Evolutionary conservation across 2,888 invertebrate species (phyloP).

Genomic region (Tetheella fluctuosa): DNA sequence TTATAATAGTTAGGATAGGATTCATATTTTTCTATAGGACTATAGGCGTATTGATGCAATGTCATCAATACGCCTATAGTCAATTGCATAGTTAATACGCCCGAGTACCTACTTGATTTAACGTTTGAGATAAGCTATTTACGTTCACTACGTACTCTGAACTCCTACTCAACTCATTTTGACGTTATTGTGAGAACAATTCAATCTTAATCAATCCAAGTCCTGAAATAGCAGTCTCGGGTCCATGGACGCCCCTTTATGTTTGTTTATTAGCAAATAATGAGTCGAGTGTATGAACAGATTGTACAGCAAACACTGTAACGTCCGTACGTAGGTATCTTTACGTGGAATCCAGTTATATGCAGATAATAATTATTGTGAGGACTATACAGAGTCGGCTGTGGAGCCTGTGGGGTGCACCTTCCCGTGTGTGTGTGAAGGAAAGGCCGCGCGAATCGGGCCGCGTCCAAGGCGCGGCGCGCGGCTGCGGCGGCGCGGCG

Average conservation of each 20-base stretch:
- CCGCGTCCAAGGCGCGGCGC: slow-evolving; percentile 20
- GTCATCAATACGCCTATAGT: too few relatives aligned
- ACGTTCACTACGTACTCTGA: slow-evolving; percentile 39
- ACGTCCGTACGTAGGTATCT: slow-evolving; percentile 30
- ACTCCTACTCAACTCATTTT: slow-evolving; percentile 38
- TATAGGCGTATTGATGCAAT: slow-evolving; percentile 45
- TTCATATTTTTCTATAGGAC: neutral
- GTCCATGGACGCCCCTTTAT: slow-evolving; percentile 62
- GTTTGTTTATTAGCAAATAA: slow-evolving; percentile 60
- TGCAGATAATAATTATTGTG: slow-evolving; percentile 70
- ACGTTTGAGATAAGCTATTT: slow-evolving; percentile 58
- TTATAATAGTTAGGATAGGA: too few relatives aligned
- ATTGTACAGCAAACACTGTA: slow-evolving; percentile 69
- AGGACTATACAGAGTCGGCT: slow-evolving; percentile 42
- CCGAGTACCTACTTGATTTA: slow-evolving; percentile 42
- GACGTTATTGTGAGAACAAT: slow-evolving; percentile 47
- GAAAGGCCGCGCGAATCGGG: slow-evolving; percentile 78
- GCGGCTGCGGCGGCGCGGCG: slow-evolving; percentile 30
- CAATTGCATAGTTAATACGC: slow-evolving; percentile 21
- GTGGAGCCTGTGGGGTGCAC: slow-evolving; percentile 20
- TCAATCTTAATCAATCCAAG: slow-evolving; percentile 57
- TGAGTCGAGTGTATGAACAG: slow-evolving; percentile 54
- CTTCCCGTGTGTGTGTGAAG: slow-evolving; percentile 61
- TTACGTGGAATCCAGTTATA: slow-evolving; percentile 66
- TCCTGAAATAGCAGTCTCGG: slow-evolving; percentile 64